Evolutionary conservation across 2,113 vertebrate genomes (phyloP).

Genomic region (Gobiocypris rarus): DNA sequence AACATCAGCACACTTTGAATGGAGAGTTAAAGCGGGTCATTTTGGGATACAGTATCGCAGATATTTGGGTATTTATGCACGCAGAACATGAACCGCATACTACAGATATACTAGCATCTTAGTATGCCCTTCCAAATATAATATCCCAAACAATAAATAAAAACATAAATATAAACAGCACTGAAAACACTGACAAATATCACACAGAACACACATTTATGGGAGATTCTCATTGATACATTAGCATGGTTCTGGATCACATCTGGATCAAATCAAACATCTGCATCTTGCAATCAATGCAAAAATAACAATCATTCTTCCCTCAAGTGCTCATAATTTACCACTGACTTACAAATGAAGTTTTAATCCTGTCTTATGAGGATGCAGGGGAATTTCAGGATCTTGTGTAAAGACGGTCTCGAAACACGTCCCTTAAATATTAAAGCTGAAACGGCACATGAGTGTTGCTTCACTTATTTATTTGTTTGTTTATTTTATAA

Average conservation of each 20-base stretch:
- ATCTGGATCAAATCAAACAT: conserved; percentile 68
- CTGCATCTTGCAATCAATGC: too few relatives aligned
- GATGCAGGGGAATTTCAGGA: conserved; percentile 4
- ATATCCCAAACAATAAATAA: not conserved
- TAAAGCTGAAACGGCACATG: too few relatives aligned
- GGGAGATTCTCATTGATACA: not conserved
- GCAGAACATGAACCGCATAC: not conserved
- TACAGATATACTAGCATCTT: not conserved
- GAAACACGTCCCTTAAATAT: conserved; percentile 43
- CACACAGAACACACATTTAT: not conserved
- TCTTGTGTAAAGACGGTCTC: conserved; percentile 19
- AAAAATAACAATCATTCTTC: conserved; percentile 9
- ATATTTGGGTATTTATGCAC: too few relatives aligned
- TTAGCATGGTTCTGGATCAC: conserved; percentile 36
- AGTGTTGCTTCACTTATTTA: not conserved
- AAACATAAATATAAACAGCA: not conserved
- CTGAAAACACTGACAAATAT: not conserved
- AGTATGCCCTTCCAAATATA: not conserved
- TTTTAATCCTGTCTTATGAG: conserved; percentile 18
- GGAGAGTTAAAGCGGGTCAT: too few relatives aligned
- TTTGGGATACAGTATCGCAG: not conserved
- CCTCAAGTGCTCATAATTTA: conserved; percentile 16
- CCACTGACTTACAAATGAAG: conserved; percentile 13
- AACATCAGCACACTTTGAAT: not conserved
- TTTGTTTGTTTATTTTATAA: not conserved